phyloP scores from a whole-genome alignment of 2,797 vertebrate genomes.

The Sebastolobus altivelis region DNA sequence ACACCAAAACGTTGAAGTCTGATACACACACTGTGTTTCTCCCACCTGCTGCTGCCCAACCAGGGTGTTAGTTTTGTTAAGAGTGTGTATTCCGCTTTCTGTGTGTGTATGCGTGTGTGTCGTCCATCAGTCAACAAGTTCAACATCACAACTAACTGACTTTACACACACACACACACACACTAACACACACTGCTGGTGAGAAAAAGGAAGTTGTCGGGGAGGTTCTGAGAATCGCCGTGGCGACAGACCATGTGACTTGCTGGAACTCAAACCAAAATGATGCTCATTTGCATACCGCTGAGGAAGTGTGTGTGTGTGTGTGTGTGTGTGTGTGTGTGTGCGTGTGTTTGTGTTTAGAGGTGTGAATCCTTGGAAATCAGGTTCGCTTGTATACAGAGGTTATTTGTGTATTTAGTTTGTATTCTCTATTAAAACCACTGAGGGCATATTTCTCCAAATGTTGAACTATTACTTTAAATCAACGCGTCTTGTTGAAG shows the following conservation, averaged over 20 bases:
- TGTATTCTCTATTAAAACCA: too few relatives aligned
- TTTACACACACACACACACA: not conserved
- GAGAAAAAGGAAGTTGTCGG: slow-evolving; percentile 60
- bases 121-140: too few relatives aligned
- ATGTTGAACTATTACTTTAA: not conserved
- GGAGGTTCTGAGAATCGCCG: slow-evolving; percentile 80
- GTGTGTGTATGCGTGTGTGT: not conserved
- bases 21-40: slow-evolving; percentile 4
- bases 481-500: too few relatives aligned
- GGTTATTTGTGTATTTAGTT: too few relatives aligned
- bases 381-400: too few relatives aligned
- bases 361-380: too few relatives aligned
- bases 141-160: not conserved
- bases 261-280: slow-evolving; percentile 80
- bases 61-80: slow-evolving; percentile 37
- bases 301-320: not conserved
- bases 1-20: too few relatives aligned
- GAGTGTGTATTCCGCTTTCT: not conserved
- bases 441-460: fast-evolving
- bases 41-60: slow-evolving; percentile 1
- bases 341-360: too few relatives aligned
- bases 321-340: not conserved
- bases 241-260: slow-evolving; percentile 84
- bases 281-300: slow-evolving; percentile 79
- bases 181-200: not conserved